Conservation (phyloP, 1,140 invertebrate genomes). For the Drosophila bifasciata region DNA sequence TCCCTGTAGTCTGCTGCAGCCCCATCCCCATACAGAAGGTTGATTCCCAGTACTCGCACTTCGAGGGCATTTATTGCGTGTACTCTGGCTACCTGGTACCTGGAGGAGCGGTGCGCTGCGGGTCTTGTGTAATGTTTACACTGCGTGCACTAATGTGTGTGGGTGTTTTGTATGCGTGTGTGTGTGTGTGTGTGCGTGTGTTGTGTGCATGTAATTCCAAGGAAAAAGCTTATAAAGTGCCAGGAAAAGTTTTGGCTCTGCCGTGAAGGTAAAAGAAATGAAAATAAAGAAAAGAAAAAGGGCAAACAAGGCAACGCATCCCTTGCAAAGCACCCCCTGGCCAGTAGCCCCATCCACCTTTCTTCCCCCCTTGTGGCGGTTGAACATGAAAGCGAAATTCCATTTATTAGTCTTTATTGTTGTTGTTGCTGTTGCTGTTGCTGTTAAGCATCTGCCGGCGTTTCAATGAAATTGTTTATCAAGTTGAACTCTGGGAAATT, state of each 20-base stretch:
- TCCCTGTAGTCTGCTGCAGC: too few species aligned
- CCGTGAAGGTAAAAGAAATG: not conserved
- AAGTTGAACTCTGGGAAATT: slow-evolving; percentile 73
- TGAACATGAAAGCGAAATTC: slow-evolving; percentile 77
- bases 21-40: too few species aligned
- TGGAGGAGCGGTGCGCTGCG: slow-evolving; percentile 5
- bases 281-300: slow-evolving; percentile 64
- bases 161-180: not conserved
- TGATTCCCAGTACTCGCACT: too few species aligned
- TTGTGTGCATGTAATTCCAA: slow-evolving; percentile 7
- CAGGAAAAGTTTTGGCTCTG: slow-evolving; percentile 44
- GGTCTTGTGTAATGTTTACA: slow-evolving; percentile 47
- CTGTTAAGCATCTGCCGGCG: slow-evolving; percentile 55
- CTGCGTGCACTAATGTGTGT: slow-evolving; percentile 12
- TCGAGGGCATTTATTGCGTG: slow-evolving; percentile 24
- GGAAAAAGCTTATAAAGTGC: slow-evolving; percentile 44
- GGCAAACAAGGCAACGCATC: slow-evolving; percentile 14
- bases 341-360: not conserved
- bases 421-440: slow-evolving; percentile 33
- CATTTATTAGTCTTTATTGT: slow-evolving; percentile 70
- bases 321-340: not conserved
- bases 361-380: slow-evolving; percentile 29
- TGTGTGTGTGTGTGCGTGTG: slow-evolving; percentile 3
- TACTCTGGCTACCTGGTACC: not conserved
- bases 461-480: slow-evolving; percentile 80